Evolutionary conservation across 2,888 invertebrate genomes (phyloP).

Genomic region (Apodemia hepburni): DNA sequence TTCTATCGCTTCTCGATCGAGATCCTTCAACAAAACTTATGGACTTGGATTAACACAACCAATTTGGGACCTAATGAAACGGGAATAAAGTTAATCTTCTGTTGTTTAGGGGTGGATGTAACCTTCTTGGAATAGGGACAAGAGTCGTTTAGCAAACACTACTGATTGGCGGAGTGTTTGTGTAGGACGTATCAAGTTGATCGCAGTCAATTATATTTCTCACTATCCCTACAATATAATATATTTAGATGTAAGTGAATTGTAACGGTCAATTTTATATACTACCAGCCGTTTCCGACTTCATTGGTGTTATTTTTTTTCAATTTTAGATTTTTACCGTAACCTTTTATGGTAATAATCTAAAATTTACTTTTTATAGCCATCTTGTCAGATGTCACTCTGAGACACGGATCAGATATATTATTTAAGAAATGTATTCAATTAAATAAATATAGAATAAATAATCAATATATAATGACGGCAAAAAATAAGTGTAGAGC

Average conservation of each 20-base stretch:
- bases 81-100: background rate
- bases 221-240: background rate
- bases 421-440: too few species aligned
- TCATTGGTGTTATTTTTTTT: too few species aligned
- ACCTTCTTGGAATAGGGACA: background rate
- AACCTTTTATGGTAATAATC: too few species aligned
- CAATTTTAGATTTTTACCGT: too few species aligned
- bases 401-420: too few species aligned
- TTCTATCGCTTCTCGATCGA: conserved; percentile 2
- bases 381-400: too few species aligned
- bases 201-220: conserved; percentile 5
- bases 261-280: background rate
- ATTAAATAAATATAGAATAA: too few species aligned
- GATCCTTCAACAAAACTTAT: background rate
- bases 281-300: background rate
- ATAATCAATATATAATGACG: too few species aligned
- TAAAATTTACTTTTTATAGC: too few species aligned
- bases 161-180: conserved; percentile 6
- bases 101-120: background rate
- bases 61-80: background rate
- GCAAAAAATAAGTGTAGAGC: too few species aligned
- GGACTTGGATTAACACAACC: background rate
- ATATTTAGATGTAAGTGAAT: background rate
- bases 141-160: conserved; percentile 8
- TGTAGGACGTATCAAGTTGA: conserved; percentile 4